Base-by-base conservation (phyloP, 2,888 invertebrate species). In the Aphrophora alni region DNA sequence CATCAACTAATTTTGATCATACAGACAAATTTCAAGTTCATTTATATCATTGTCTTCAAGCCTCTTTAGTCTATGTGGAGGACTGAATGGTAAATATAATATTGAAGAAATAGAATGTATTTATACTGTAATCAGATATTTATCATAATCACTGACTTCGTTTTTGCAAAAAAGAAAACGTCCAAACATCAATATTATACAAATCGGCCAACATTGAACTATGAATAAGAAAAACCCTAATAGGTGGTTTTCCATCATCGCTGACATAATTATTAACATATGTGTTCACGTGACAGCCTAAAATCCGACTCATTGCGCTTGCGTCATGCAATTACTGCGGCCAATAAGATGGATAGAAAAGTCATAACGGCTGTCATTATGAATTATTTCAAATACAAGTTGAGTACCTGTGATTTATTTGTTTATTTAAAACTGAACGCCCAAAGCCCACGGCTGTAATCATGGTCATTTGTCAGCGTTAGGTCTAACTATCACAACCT, bases 291-390 rank as follows among this genome's bases (percentile, higher is more conserved):
- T 59, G 59, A 59, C 59, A 59, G 59, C 59, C n/a, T n/a, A 59
- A 59, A 21, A 59, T 21, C 1, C n/a, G 59, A 59, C 59, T 59
- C 21, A 59, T 59, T 59, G 59, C 59, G n/a, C 21, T 21, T n/a
- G 59, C 59, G 59, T 59, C 59, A 59, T 5, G 21, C 59, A 59
- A 21, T 59, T 59, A 59, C 59, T 2, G 59, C 59, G 59, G 59
- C 21, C 59, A 59, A 59, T 59, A 59, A 59, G 59, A 59, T 59
- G 59, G 59, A 59, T 59, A 59, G 59, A 59, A 59, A 59, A 59
- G 21, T 59, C 59, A 21, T 21, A 59, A 59, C 21, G 59, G 59
- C 59, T 59, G 59, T 59, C 59, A 59, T 59, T 2, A 14, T 59
- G 21, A 59, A 59, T 59, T 59, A 59, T 59, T 59, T 59, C 59